phyloP scores from a whole-genome alignment of 2,888 invertebrate species.

The Aporophyla lueneburgensis region DNA sequence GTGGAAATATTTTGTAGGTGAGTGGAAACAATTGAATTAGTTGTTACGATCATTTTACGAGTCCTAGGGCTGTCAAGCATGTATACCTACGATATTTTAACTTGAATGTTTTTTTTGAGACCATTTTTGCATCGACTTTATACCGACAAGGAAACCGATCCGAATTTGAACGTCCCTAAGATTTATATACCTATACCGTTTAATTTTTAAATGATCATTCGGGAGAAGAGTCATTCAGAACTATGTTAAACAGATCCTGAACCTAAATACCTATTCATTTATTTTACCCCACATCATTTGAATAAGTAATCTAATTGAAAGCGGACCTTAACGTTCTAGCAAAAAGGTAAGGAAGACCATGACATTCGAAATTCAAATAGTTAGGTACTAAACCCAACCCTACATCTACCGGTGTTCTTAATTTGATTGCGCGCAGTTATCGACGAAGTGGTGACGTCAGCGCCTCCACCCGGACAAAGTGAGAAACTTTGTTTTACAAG shows the following conservation, averaged over 20 bases:
- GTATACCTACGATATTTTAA: no score
- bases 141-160: background rate
- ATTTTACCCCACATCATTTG: background rate
- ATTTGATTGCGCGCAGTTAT: constrained; percentile 61
- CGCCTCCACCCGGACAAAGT: constrained; percentile 29
- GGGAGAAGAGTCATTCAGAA: background rate
- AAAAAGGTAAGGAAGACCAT: constrained; percentile 16
- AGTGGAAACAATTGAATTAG: constrained; percentile 47
- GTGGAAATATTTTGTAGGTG: constrained; percentile 30
- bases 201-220: no score
- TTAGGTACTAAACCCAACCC: constrained; percentile 26
- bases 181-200: background rate
- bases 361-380: constrained; percentile 37
- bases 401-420: constrained; percentile 46
- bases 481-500: constrained; percentile 61
- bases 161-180: background rate
- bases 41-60: constrained; percentile 24
- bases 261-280: background rate
- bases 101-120: background rate
- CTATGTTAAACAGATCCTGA: background rate
- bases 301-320: constrained; percentile 7
- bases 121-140: background rate
- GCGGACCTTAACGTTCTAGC: background rate
- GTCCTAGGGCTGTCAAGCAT: constrained; percentile 24
- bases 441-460: constrained; percentile 35